phyloP scores from a whole-genome alignment of 1,140 invertebrate genomes.

The Bathynomus jamesi region DNA sequence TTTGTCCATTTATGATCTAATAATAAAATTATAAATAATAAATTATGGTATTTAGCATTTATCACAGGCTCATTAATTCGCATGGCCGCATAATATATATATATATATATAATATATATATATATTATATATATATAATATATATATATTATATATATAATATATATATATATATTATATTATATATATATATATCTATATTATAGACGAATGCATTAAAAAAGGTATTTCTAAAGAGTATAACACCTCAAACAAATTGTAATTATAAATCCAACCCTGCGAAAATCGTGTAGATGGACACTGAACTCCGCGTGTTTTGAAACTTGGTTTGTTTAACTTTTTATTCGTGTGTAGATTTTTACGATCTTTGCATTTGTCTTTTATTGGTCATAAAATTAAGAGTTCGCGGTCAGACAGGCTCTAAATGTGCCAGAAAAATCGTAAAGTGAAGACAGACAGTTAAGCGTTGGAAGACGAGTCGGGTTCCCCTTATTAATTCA shows the following conservation, averaged over 20 bases:
- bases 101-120: background rate
- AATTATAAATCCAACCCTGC: background rate
- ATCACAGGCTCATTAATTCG: too few relatives aligned
- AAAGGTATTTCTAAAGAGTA: too few relatives aligned
- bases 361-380: background rate
- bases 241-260: too few relatives aligned
- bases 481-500: background rate
- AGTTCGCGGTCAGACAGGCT: background rate
- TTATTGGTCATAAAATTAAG: background rate
- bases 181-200: too few relatives aligned
- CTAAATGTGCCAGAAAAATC: background rate
- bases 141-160: background rate
- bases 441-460: background rate
- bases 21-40: background rate
- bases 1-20: background rate
- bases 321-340: background rate
- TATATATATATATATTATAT: background rate
- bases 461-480: background rate
- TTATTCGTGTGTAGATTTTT: background rate
- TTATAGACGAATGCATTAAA: too few relatives aligned
- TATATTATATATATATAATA: conserved; percentile 3
- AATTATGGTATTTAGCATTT: background rate
- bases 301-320: background rate
- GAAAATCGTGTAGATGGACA: background rate
- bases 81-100: background rate